Evolutionary conservation across 2,888 invertebrate species (phyloP), one percentile per base, ranked within the genome.

Genomic region (Homarus gammarus): DNA sequence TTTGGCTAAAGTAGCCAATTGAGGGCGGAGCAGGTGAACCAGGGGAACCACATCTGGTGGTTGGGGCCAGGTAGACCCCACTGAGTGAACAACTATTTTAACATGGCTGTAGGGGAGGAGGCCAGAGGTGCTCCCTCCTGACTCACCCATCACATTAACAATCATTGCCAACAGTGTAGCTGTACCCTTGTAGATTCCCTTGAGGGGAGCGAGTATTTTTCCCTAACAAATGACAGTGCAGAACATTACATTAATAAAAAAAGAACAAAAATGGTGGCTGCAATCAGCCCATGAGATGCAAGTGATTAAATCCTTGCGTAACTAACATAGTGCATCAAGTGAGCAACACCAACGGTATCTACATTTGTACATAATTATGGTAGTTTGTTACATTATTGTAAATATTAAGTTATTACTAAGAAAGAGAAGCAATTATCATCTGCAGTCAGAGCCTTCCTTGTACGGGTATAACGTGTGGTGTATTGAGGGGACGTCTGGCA

Each of bases 401-500:
- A 85, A 85, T 85, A 85, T 85, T 85, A 68, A 85, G 36, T 87
- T 87, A 87, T 87, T 87, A 87, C 87, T 81, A 81, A 56, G 70
- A 87, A 87, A 81, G 78, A 84, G 78, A 84, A 84, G 84, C 88
- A 81, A 86, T 85, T 91, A 91, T 91, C 91, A 91, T 91, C 91
- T 91, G 91, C 88, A 88, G 88, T 89, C 88, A n/a, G 91, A 91
- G 84, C 88, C 88, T 78, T 91, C 89, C 87, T 91, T 89, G 86
- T 85, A 91, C 68, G 90, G 87, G 81, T 85, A 85, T 40, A 88
- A 56, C 40, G 87, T 79, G 56, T 84, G 90, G 56, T 85, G 90
- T 64, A 85, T 61, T 44, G 84, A 77, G 31, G 89, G 72, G 70
- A 81, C 88, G 68, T 83, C 88, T 36, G 83, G 77, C 38, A 88